These are phyloP conservation scores for Nycticryphes semicollaris DNA, from an alignment of 2,113 vertebrate species.

Conservation along the genomic window DNA sequence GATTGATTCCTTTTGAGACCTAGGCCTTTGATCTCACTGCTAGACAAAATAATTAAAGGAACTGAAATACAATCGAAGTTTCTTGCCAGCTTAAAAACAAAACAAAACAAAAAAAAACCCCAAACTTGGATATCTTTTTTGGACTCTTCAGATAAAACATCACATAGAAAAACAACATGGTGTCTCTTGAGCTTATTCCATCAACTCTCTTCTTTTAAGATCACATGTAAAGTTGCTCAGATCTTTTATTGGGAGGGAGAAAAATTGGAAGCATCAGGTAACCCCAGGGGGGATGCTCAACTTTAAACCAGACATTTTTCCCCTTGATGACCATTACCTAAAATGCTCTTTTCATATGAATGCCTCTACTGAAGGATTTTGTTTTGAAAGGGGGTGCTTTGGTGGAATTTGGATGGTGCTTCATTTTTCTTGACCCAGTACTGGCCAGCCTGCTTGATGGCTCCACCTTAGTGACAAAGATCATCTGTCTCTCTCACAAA, in stretches of 20 bases:
- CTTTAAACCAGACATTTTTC: not conserved
- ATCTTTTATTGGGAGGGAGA: not conserved
- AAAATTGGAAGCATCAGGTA: not conserved
- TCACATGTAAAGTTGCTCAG: not conserved
- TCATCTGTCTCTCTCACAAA: not conserved
- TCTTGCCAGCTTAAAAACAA: constrained; percentile 17
- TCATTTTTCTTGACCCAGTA: not conserved
- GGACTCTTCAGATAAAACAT: constrained; percentile 31
- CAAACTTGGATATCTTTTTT: constrained; percentile 23
- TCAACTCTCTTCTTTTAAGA: not conserved
- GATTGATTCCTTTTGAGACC: constrained; percentile 24
- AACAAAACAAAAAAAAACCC: not conserved
- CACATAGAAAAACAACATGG: not conserved
- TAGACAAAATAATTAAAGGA: constrained; percentile 67
- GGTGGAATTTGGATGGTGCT: not conserved
- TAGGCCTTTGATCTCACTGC: constrained; percentile 48
- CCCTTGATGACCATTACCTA: not conserved
- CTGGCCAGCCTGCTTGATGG: not conserved
- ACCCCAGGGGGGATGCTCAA: not conserved
- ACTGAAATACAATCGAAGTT: constrained; percentile 19
- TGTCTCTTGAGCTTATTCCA: not conserved
- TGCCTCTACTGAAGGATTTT: not conserved
- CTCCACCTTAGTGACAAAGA: not conserved
- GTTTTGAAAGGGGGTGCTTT: not conserved
- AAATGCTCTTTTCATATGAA: not conserved